Evolutionary conservation across 2,888 invertebrate genomes (phyloP), one percentile per base, ranked within the genome.

Genomic region (Panzeria rudis): DNA sequence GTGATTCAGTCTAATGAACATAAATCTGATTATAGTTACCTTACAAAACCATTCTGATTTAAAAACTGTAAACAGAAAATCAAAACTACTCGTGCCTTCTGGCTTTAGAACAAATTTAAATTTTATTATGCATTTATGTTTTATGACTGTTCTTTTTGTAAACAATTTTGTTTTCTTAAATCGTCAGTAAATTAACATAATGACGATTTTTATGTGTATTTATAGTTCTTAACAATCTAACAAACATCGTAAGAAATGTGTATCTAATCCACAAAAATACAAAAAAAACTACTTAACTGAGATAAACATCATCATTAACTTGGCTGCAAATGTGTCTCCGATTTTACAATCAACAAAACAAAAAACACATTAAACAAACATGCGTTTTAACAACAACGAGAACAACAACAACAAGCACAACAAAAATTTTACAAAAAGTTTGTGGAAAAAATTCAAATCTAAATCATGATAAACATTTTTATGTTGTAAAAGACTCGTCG

Each of bases 281-380:
- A 35, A 35, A 35, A 59, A 64, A 71, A 50, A 64, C 64, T 56
- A 62, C 64, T 83, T 77, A 41, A 64, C 47, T 17, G 52, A 68
- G 82, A 85, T 85, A 79, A 85, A 85, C 82, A 82, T 82, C 82
- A 76, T 75, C 82, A 85, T 85, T 82, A 75, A 56, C 69, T 73
- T 75, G 81, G 50, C 73, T 75, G 71, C 82, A 85, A 85, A 85
- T 85, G 82, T 85, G 85, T 85, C 85, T 82, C 78, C 85, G 69
- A 72, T 76, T 66, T 80, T 80, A 75, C 69, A 59, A 80, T 52
- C 68, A 75, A 59, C 32, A 73, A 56, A 76, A 64, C 41, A 59
- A 61, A 44, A 64, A 61, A 50, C 62, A 52, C 71, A 64, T 69
- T 71, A 64, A 71, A 44, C 56, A 68, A 76, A 72, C 54, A 80